Evolutionary conservation across 1,140 invertebrate species (phyloP).

Genomic region (Leguminivora glycinivorella): DNA sequence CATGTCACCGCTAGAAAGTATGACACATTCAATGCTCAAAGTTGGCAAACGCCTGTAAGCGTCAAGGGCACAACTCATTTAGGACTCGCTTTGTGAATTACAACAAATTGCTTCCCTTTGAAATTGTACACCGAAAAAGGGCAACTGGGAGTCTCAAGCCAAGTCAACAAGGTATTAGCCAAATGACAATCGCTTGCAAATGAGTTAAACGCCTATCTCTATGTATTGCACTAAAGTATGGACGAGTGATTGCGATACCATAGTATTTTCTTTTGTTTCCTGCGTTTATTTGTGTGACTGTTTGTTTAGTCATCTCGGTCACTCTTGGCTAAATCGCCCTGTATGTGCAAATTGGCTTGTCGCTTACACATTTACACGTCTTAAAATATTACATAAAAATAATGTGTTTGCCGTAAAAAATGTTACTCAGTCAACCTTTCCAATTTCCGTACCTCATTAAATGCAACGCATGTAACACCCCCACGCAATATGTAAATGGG

Average conservation of each 20-base stretch:
- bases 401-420: not conserved
- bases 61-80: slow-evolving; percentile 4
- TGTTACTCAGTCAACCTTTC: slow-evolving; percentile 6
- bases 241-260: too few relatives aligned
- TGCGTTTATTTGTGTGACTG: too few relatives aligned
- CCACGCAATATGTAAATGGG: slow-evolving; percentile 23
- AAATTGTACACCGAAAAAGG: not conserved
- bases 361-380: not conserved
- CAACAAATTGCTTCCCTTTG: not conserved
- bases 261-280: too few relatives aligned
- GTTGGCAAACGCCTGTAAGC: not conserved
- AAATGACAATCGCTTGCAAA: too few relatives aligned
- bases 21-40: too few relatives aligned
- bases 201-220: too few relatives aligned
- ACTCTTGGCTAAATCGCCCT: too few relatives aligned
- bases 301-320: too few relatives aligned
- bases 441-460: slow-evolving; percentile 19
- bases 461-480: slow-evolving; percentile 13
- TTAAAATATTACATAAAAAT: not conserved
- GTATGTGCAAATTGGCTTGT: too few relatives aligned
- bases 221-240: too few relatives aligned
- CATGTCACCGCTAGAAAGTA: too few relatives aligned
- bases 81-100: slow-evolving; percentile 1
- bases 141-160: not conserved
- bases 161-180: not conserved